Evolutionary conservation across 2,888 invertebrate species (phyloP).

Genomic region (Limnephilus marmoratus): DNA sequence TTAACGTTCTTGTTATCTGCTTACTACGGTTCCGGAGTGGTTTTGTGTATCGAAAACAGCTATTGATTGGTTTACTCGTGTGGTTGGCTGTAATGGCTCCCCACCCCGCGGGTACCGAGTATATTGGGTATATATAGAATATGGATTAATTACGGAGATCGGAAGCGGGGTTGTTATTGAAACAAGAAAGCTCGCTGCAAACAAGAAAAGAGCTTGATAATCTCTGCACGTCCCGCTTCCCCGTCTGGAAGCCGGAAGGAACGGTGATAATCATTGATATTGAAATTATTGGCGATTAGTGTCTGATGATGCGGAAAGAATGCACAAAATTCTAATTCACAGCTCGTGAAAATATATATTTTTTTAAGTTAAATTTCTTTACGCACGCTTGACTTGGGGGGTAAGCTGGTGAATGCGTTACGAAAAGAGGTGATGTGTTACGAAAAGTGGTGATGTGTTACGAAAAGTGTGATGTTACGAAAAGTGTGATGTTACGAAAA

Average conservation of each 20-base stretch:
- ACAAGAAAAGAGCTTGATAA: constrained; percentile 55
- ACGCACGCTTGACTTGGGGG: too few species aligned
- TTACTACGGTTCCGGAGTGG: constrained; percentile 25
- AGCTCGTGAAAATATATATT: not conserved
- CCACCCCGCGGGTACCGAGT: not conserved
- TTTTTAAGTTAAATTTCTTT: too few species aligned
- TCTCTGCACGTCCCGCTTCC: constrained; percentile 21
- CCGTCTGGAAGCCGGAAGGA: not conserved
- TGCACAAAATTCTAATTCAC: not conserved
- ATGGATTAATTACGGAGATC: constrained; percentile 59
- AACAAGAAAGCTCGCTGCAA: constrained; percentile 56
- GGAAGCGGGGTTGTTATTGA: constrained; percentile 56
- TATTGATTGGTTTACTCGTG: constrained; percentile 50
- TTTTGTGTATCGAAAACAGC: constrained; percentile 45
- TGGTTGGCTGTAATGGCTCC: constrained; percentile 39
- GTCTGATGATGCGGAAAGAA: not conserved
- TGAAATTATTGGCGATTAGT: constrained; percentile 46
- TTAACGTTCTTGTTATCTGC: not conserved
- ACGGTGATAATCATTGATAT: constrained; percentile 42
- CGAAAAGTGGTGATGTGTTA: too few species aligned
- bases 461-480: too few species aligned
- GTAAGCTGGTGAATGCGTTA: too few species aligned
- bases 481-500: too few species aligned
- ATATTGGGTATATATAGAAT: not conserved
- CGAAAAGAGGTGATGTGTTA: too few species aligned